Evolutionary conservation across 2,888 invertebrate species (phyloP), one percentile per base, ranked within the genome.

Genomic region (Netelia inedita): DNA sequence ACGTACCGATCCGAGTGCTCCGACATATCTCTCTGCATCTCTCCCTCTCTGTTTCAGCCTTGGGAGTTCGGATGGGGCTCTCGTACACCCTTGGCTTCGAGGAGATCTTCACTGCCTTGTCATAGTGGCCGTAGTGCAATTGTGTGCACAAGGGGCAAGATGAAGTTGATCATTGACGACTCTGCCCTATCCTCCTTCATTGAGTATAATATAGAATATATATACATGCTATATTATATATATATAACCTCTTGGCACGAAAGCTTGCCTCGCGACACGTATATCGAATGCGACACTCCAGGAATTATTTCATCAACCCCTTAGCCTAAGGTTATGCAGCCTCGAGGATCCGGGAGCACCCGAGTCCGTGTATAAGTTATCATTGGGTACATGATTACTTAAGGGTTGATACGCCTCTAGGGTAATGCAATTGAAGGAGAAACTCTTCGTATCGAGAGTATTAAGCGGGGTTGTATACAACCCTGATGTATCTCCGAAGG

Each of bases 291-390:
- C 79, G 87, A 90, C 90, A 90, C 91, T 92, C 21, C 88, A 85
- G 86, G 82, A 91, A 90, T 92, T 90, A 92, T 92, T 91, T 90
- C 88, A 90, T 91, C 90, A 92, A 90, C 86, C 88, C 86, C 86
- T 86, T 81, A 59, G n/a, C 23, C 57, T 14, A 63, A 9, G 57
- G 8, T 57, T 19, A 57, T 46, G 46, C 46, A 46, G 2, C 46
- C 46, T 46, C 46, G 46, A 10, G 46, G 14, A 46, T 46, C 46
- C 10, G 14, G 14, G 11, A 46, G 46, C 14, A 46, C 46, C 11
- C 14, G 46, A 46, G 46, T 14, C 3, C 6, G 14, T 46, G 14
- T 46, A 46, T 46, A 46, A 46, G 14, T 46, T 46, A 8, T 46
- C 14, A 35, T 35, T 35, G 35, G 35, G 8, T 35, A 35, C 35